phyloP scores from a whole-genome alignment of 2,888 invertebrate species.

The Resseliella maxima region DNA sequence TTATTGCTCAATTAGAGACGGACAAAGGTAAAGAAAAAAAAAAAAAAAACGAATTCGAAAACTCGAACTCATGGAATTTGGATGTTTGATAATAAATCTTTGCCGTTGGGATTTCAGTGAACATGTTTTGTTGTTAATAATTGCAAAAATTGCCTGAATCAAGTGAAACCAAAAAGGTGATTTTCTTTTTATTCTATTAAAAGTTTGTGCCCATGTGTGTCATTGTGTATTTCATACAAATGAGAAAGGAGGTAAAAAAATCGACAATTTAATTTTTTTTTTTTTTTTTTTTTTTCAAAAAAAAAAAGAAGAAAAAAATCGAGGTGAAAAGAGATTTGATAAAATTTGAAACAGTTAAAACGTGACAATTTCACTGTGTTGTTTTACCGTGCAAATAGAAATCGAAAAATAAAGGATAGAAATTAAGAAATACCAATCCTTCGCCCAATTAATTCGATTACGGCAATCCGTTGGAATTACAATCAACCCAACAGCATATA shows the following conservation, averaged over 20 bases:
- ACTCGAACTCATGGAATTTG: not conserved
- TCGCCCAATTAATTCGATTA: not conserved
- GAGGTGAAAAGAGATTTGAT: too few species aligned
- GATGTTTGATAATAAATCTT: not conserved
- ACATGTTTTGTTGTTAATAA: not conserved
- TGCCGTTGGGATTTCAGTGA: not conserved
- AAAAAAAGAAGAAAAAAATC: not conserved
- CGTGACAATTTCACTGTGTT: not conserved
- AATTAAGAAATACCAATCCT: too few species aligned
- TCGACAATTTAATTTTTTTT: too few species aligned
- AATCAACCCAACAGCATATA: not conserved
- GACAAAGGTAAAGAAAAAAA: not conserved
- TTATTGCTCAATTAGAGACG: not conserved
- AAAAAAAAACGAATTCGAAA: not conserved
- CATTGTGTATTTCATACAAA: too few species aligned
- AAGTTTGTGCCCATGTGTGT: too few species aligned
- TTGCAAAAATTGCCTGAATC: not conserved
- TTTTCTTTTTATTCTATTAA: too few species aligned
- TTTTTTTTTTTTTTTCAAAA: too few species aligned
- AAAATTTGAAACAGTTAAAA: conserved; percentile 48
- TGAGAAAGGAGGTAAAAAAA: too few species aligned
- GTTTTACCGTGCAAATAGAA: not conserved
- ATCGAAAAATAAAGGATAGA: too few species aligned
- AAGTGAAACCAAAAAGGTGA: not conserved
- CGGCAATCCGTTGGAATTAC: conserved; percentile 19